Percentiles rank a stretch among this genome's conserved stretches.
These are phyloP conservation scores for Formicarius rufipectus DNA, from an alignment of 2,113 vertebrate genomes.

Conservation along the genomic window DNA sequence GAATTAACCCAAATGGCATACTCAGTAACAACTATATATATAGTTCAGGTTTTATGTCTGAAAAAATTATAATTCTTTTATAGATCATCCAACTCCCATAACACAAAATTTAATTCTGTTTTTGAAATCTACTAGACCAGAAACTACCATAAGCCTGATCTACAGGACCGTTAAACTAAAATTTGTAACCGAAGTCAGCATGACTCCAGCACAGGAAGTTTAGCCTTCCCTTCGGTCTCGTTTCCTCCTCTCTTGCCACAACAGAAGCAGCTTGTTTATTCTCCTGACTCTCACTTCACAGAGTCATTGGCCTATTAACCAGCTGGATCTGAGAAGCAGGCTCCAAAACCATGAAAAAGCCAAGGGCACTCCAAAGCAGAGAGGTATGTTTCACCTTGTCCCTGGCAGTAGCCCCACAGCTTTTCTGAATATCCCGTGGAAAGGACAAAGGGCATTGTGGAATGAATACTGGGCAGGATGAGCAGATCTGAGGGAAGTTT, in stretches of 20 bases:
- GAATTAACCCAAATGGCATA: background rate
- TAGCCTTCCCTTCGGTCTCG: background rate
- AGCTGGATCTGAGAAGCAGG: background rate
- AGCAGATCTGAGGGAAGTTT: background rate
- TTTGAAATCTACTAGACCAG: background rate
- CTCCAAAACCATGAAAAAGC: background rate
- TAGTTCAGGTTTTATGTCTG: background rate
- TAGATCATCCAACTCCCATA: background rate
- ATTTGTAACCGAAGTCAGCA: background rate
- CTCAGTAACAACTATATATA: background rate
- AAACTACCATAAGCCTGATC: background rate
- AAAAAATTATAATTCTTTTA: background rate
- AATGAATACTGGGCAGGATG: background rate
- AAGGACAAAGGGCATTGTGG: background rate
- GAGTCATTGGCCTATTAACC: slow-evolving; percentile 11
- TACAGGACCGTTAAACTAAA: background rate
- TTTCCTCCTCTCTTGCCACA: background rate
- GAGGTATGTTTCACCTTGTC: background rate
- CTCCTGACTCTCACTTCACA: background rate
- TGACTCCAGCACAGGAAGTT: background rate
- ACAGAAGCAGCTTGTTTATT: slow-evolving; percentile 18
- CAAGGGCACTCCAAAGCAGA: background rate
- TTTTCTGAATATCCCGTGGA: background rate
- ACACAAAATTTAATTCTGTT: background rate
- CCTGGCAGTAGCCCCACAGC: background rate